These are phyloP conservation scores for human (Homo sapiens) DNA, from an alignment of 2,113 vertebrate genomes.

Conservation along the genomic window DNA sequence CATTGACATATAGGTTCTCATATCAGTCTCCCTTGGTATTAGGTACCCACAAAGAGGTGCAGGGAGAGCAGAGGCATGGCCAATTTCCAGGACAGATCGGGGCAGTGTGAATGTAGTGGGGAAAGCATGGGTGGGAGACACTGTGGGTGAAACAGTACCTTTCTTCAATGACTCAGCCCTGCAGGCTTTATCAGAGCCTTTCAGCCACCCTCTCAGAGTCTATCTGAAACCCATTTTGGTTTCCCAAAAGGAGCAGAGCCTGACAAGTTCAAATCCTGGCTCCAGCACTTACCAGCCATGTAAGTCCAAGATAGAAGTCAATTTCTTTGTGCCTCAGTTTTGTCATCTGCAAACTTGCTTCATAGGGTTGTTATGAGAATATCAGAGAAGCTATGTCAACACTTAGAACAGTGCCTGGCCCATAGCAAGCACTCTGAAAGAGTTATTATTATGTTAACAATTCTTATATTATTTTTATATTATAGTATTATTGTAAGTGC, in stretches of 20 bases:
- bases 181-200: constrained; percentile 20
- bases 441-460: background rate
- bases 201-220: background rate
- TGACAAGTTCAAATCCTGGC: background rate
- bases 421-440: background rate
- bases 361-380: background rate
- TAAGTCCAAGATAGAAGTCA: background rate
- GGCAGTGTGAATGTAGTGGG: background rate
- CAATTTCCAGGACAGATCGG: background rate
- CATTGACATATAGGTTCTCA: background rate
- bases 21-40: background rate
- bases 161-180: background rate
- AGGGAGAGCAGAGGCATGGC: background rate
- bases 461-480: background rate
- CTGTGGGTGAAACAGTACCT: background rate
- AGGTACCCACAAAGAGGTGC: background rate
- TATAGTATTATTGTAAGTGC: background rate
- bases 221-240: background rate
- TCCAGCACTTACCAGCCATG: background rate
- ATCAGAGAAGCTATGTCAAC: background rate
- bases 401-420: background rate
- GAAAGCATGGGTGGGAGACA: background rate
- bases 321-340: background rate
- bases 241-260: background rate
- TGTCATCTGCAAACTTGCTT: background rate